phyloP scores from a whole-genome alignment of 2,113 vertebrate species.

The Epinephelus moara region DNA sequence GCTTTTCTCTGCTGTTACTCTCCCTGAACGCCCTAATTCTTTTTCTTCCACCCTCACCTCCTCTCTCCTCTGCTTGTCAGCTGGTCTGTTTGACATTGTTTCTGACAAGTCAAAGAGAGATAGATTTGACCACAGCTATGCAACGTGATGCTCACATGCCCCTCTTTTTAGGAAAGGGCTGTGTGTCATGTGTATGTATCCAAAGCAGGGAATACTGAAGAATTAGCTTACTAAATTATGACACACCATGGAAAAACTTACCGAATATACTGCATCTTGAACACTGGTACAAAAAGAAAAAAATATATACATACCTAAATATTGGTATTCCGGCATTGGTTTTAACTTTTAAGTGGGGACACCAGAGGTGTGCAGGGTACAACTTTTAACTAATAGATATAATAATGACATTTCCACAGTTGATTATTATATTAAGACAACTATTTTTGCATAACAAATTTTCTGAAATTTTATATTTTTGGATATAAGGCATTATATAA shows the following conservation, averaged over 20 bases:
- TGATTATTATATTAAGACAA: too few species aligned
- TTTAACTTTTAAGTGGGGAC: too few species aligned
- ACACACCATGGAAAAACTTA: not conserved
- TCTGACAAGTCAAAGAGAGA: slow-evolving; percentile 36
- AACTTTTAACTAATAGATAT: too few species aligned
- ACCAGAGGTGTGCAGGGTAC: too few species aligned
- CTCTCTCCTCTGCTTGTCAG: slow-evolving; percentile 23
- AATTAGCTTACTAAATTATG: not conserved
- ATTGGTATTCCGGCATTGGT: not conserved
- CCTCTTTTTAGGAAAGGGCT: not conserved
- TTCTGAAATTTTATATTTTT: too few species aligned
- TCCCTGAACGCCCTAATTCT: not conserved
- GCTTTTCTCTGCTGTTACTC: not conserved
- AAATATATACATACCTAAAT: not conserved
- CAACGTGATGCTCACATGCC: not conserved
- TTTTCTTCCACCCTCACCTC: not conserved
- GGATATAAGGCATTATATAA: too few species aligned
- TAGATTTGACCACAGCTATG: not conserved
- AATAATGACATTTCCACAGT: too few species aligned
- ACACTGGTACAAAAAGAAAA: not conserved
- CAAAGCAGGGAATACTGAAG: not conserved
- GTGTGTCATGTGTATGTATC: not conserved
- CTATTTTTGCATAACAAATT: too few species aligned
- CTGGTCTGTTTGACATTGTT: slow-evolving; percentile 13
- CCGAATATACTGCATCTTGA: not conserved